phyloP scores from a whole-genome alignment of 2,888 invertebrate species.

The Drosophila emarginata region DNA sequence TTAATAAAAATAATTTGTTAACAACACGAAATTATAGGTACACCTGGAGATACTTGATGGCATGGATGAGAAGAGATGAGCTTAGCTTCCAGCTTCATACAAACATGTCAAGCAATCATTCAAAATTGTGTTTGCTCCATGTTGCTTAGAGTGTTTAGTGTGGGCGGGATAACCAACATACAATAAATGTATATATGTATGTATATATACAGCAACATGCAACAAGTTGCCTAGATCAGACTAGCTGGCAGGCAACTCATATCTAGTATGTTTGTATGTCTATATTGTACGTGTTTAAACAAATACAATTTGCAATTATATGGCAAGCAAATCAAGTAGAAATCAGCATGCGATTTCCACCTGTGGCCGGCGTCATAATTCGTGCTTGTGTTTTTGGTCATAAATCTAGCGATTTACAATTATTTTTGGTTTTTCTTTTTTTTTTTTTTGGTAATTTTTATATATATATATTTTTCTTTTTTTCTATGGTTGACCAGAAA shows the following conservation, averaged over 20 bases:
- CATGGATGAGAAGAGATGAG: conserved; percentile 24
- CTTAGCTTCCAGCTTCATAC: conserved; percentile 24
- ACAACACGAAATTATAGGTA: conserved; percentile 25
- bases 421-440: conserved; percentile 51
- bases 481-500: conserved; percentile 12
- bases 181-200: conserved; percentile 19
- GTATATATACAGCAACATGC: conserved; percentile 63
- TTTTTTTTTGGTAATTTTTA: conserved; percentile 29
- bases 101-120: conserved; percentile 69
- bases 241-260: conserved; percentile 25
- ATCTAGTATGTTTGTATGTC: not conserved
- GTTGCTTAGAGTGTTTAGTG: conserved; percentile 53
- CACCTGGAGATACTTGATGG: conserved; percentile 24
- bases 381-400: conserved; percentile 75
- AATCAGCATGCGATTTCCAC: conserved; percentile 76
- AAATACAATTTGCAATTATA: conserved; percentile 75
- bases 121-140: conserved; percentile 50
- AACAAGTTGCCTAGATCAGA: conserved; percentile 20
- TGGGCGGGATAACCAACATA: conserved; percentile 58
- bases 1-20: conserved; percentile 52
- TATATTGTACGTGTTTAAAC: conserved; percentile 70
- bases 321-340: conserved; percentile 77
- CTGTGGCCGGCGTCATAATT: conserved; percentile 77
- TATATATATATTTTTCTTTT: not conserved
- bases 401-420: conserved; percentile 77